A percentile compares a stretch with the other conserved stretches of the same genome.
Evolutionary conservation across 1,140 invertebrate species (phyloP).

Genomic region (Drosophila sp.): DNA sequence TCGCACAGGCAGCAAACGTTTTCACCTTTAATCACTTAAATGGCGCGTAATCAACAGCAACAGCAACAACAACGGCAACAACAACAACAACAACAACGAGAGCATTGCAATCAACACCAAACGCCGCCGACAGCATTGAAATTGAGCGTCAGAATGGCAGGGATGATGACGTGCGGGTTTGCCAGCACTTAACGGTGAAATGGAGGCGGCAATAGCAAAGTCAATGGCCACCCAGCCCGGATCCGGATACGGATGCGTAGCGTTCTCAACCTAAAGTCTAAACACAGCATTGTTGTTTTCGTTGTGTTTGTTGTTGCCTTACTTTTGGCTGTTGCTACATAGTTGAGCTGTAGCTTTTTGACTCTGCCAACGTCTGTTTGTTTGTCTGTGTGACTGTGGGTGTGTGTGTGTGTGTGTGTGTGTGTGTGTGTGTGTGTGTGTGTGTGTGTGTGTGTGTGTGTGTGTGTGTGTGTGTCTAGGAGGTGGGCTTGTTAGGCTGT

Average conservation of each 20-base stretch:
- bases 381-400: slow-evolving; percentile 28
- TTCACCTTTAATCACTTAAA: slow-evolving; percentile 83
- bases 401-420: slow-evolving; percentile 1
- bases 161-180: slow-evolving; percentile 66
- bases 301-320: slow-evolving; percentile 19
- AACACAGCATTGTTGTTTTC: slow-evolving; percentile 26
- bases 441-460: slow-evolving; percentile 3
- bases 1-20: slow-evolving; percentile 41
- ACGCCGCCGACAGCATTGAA: slow-evolving; percentile 64
- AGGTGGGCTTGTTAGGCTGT: slow-evolving; percentile 18
- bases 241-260: slow-evolving; percentile 32
- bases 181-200: slow-evolving; percentile 62
- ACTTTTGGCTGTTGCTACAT: slow-evolving; percentile 50
- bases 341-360: slow-evolving; percentile 56
- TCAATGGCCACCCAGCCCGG: not conserved
- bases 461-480: slow-evolving; percentile 15
- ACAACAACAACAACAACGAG: slow-evolving; percentile 31
- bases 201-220: slow-evolving; percentile 24
- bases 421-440: not conserved
- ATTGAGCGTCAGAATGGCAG: slow-evolving; percentile 62
- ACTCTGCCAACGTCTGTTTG: slow-evolving; percentile 61
- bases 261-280: slow-evolving; percentile 53
- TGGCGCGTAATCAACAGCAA: slow-evolving; percentile 72
- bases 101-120: slow-evolving; percentile 73
- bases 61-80: slow-evolving; percentile 45